phyloP scores from a whole-genome alignment of 2,113 vertebrate genomes.

The Bubo blakistoni region DNA sequence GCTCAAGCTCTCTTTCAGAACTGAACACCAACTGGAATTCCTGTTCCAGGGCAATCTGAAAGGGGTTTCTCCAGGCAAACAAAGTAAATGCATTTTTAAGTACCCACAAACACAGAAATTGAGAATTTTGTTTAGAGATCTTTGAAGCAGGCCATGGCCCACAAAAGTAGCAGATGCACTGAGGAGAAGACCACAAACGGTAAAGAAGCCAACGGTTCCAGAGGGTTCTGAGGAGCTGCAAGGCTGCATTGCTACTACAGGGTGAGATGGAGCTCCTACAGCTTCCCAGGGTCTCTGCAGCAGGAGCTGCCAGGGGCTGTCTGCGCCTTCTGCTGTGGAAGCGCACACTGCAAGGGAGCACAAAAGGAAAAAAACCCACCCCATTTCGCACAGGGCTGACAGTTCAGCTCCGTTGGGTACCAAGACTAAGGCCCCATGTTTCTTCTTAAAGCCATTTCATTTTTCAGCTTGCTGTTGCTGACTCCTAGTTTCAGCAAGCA shows the following conservation, averaged over 20 bases:
- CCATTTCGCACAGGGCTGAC: not conserved
- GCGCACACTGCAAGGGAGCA: fast-evolving
- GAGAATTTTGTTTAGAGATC: not conserved
- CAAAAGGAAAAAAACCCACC: not conserved
- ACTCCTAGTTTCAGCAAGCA: not conserved
- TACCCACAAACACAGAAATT: not conserved
- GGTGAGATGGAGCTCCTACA: not conserved
- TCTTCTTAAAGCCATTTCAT: not conserved
- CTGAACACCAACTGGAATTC: not conserved
- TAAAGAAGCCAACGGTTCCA: not conserved
- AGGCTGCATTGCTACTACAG: not conserved
- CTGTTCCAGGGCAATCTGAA: not conserved
- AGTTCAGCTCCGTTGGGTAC: fast-evolving
- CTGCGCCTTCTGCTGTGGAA: not conserved
- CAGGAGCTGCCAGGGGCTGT: not conserved
- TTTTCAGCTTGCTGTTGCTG: not conserved
- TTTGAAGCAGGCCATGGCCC: not conserved
- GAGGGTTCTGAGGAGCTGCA: not conserved
- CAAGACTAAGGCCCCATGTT: not conserved
- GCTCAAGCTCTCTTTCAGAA: not conserved
- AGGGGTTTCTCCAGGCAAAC: not conserved
- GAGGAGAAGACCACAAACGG: not conserved
- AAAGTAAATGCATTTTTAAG: not conserved
- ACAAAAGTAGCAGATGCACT: not conserved
- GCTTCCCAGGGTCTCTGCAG: not conserved